Percentiles rank a stretch among this genome's conserved stretches.
Conservation (phyloP, 1,140 invertebrate genomes). For the Lamellibrachia luymesi region DNA sequence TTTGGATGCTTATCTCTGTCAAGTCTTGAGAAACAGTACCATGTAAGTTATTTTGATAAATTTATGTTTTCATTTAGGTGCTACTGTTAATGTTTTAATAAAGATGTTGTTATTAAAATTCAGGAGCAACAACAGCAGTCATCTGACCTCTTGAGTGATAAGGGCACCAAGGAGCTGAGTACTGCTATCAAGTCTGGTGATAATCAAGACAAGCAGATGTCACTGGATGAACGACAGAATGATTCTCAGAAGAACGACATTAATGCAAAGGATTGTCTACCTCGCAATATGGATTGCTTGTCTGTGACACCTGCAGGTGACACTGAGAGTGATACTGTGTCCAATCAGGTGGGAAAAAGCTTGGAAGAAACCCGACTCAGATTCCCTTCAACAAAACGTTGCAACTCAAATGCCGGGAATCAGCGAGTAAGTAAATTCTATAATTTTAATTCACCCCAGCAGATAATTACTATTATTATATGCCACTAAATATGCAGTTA, state of each 20-base stretch:
- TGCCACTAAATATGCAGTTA: too few relatives aligned
- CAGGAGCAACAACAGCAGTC: background rate
- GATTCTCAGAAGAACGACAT: too few relatives aligned
- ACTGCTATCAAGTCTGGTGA: background rate
- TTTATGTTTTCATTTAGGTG: background rate
- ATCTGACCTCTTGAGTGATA: background rate
- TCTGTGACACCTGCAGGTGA: background rate
- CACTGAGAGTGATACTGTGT: background rate
- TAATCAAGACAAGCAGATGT: background rate
- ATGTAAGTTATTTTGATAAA: background rate
- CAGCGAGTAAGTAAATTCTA: background rate
- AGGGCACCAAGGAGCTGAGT: background rate
- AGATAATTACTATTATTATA: too few relatives aligned
- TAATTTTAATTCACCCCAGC: background rate
- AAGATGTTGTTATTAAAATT: background rate
- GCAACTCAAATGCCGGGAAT: background rate
- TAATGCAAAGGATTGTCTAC: too few relatives aligned
- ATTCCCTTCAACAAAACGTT: too few relatives aligned
- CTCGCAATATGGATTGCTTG: background rate
- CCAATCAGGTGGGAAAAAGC: background rate
- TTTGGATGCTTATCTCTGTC: too few relatives aligned
- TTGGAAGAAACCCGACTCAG: background rate
- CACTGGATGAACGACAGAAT: background rate
- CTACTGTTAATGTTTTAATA: background rate
- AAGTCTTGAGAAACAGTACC: background rate